These are phyloP conservation scores for Takifugu flavidus DNA, from an alignment of 2,113 vertebrate species.

Conservation along the genomic window DNA sequence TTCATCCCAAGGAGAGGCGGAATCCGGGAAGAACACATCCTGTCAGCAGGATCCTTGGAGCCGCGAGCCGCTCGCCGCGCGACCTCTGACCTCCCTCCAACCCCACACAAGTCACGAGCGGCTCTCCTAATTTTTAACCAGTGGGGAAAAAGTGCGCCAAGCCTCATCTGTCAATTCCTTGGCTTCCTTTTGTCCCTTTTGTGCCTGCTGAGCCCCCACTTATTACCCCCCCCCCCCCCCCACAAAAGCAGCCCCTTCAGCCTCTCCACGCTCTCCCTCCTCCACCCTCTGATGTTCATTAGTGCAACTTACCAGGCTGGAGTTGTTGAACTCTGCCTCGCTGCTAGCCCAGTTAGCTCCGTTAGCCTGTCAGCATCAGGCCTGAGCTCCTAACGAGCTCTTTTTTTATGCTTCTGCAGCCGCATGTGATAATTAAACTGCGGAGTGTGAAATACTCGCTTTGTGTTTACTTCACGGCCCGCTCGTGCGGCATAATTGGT, in stretches of 20 bases:
- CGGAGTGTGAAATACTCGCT: conserved; percentile 56
- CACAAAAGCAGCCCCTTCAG: not conserved
- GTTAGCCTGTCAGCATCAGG: conserved; percentile 47
- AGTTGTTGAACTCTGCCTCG: conserved; percentile 45
- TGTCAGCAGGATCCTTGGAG: conserved; percentile 60
- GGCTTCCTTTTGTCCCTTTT: too few species aligned
- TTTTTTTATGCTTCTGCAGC: conserved; percentile 67
- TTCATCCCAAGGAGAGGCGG: conserved; percentile 49
- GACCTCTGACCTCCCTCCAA: conserved; percentile 60
- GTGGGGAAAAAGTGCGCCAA: conserved; percentile 35
- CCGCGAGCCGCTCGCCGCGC: conserved; percentile 58
- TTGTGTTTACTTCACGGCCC: conserved; percentile 45
- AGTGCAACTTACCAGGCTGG: conserved; percentile 60
- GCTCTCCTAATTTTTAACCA: conserved; percentile 33
- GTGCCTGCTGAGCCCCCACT: too few species aligned
- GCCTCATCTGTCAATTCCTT: conserved; percentile 54
- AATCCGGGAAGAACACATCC: conserved; percentile 35
- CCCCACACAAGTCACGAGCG: conserved; percentile 25
- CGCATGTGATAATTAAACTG: conserved; percentile 69
- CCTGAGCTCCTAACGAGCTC: conserved; percentile 66
- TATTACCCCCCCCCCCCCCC: not conserved
- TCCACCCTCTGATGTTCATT: conserved; percentile 45
- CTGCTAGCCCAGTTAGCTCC: conserved; percentile 37
- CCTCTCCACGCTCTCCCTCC: not conserved
- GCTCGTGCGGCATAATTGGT: conserved; percentile 19